Base-by-base conservation (phyloP, 2,888 invertebrate genomes). In the Platerodrilus igneus region DNA sequence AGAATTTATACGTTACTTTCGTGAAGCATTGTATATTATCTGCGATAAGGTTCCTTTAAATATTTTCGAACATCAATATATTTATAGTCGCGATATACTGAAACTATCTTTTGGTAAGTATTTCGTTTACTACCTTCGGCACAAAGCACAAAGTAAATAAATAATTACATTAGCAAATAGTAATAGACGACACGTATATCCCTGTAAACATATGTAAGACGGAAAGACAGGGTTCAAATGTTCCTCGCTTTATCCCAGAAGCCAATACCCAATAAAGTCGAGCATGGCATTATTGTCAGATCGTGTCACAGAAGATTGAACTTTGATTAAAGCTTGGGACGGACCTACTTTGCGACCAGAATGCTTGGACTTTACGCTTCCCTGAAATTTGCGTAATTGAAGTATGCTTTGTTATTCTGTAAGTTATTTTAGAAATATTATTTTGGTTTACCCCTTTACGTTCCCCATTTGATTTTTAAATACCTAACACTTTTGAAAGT, bases 261-360 rank as follows among this genome's bases (percentile, higher is more conserved):
- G 55, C 55, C 56, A 51, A 59, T 57, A 58, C 55, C 55, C 58
- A 59, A 59, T 60, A 60, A 60, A 58, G 48, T 58, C 54, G 50
- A 55, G 53, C 55, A 52, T 55, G 57, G 59, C 54, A 59, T 60
- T 60, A 61, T 60, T 60, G 61, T 60, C 61, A 59, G 59, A 55
- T 55, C 55, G 59, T 58, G 60, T 60, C 60, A 59, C 58, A 53
- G 51, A 51, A 58, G 57, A 62, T 62, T 61, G 60, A 59, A 59
- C 59, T 62, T 62, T 61, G 61, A 62, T 62, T 61, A 60, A 59
- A 58, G 56, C 56, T 52, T 44, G 20, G n/a, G n/a, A n/a, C 51
- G 35, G 50, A 49, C 49, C 53, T 48, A 47, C 51, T 52, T 54
- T 52, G 50, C 48, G 41, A 47, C 50, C 49, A 53, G 53, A 55